Conservation (phyloP, 2,888 invertebrate genomes). For the Tridacna crocea region DNA sequence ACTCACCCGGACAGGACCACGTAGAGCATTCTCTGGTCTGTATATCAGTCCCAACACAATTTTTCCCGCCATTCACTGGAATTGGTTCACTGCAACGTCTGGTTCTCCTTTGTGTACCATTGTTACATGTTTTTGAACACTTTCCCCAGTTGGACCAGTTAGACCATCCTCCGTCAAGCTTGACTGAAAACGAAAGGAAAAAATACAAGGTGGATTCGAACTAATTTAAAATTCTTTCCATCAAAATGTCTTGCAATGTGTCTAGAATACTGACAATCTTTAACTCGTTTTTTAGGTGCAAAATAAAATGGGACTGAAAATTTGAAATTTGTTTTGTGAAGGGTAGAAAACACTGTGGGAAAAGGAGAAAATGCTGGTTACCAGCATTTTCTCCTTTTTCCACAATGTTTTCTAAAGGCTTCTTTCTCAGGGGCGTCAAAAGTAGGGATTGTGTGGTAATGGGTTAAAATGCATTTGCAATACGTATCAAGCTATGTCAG, state of each 20-base stretch:
- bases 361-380: too few relatives aligned
- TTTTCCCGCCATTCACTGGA: conserved; percentile 22
- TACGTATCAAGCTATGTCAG: too few relatives aligned
- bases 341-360: too few relatives aligned
- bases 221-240: too few relatives aligned
- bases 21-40: conserved; percentile 10
- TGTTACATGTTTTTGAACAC: conserved; percentile 29
- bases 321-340: too few relatives aligned
- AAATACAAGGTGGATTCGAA: not conserved
- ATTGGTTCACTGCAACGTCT: conserved; percentile 20
- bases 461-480: not conserved
- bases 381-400: not conserved
- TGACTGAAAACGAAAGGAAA: not conserved
- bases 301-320: too few relatives aligned
- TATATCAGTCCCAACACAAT: conserved; percentile 18
- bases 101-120: conserved; percentile 4
- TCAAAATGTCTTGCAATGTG: too few relatives aligned
- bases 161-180: conserved; percentile 29
- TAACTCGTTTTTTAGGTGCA: too few relatives aligned
- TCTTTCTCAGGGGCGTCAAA: too few relatives aligned
- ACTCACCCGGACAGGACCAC: conserved; percentile 32
- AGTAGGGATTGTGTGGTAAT: too few relatives aligned
- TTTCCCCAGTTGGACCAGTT: conserved; percentile 25
- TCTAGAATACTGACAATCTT: too few relatives aligned
- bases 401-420: not conserved